Evolutionary conservation across 2,888 invertebrate species (phyloP).

Genomic region (Acheta domesticus): DNA sequence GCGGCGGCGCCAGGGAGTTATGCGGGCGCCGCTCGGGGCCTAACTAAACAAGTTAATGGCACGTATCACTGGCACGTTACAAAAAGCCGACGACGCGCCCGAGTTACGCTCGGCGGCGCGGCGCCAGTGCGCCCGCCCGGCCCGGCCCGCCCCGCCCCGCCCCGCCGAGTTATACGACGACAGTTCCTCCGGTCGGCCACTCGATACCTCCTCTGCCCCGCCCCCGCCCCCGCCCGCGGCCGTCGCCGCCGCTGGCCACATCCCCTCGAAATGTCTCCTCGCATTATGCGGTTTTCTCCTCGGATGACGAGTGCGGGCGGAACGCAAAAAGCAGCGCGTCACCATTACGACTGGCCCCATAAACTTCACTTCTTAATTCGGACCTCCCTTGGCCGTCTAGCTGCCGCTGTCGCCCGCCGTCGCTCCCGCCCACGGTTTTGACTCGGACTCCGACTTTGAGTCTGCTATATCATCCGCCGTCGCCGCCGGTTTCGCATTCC

Average conservation of each 20-base stretch:
- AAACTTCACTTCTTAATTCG: neutral
- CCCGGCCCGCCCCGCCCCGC: no score
- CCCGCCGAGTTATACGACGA: no score
- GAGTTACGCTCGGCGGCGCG: neutral
- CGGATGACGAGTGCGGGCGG: neutral
- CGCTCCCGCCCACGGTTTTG: no score
- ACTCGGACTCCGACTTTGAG: no score
- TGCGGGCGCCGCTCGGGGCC: neutral
- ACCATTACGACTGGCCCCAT: conserved; percentile 4
- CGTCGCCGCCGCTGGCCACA: neutral
- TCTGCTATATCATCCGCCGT: no score
- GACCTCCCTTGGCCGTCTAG: no score
- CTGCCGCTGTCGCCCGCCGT: no score
- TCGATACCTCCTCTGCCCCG: no score
- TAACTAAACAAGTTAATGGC: conserved; percentile 18
- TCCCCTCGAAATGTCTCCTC: neutral
- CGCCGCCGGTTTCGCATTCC: no score
- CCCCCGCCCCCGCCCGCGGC: neutral
- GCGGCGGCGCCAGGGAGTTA: neutral
- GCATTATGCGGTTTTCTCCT: neutral
- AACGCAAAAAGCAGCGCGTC: neutral
- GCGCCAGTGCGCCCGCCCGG: neutral
- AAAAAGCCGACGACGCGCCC: neutral
- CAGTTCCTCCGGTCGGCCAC: no score
- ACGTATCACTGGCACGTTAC: neutral